Evolutionary conservation across 2,113 vertebrate species (phyloP).

Genomic region (Ameiurus melas): DNA sequence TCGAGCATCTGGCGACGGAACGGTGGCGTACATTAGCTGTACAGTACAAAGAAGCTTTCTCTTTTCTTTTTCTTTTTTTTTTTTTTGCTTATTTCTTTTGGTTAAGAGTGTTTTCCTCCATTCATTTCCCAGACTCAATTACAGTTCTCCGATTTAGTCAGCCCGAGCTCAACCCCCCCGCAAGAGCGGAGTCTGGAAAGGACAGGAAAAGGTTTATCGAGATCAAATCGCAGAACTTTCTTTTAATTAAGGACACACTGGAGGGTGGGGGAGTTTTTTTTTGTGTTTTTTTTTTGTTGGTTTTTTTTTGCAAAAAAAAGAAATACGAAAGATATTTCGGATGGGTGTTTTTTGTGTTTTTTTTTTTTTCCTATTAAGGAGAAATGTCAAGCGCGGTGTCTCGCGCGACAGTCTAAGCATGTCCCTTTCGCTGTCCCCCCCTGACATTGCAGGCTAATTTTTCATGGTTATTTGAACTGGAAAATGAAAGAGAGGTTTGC

Average conservation of each 20-base stretch:
- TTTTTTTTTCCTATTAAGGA: conserved; percentile 79
- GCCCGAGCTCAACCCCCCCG: conserved; percentile 17
- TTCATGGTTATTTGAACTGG: conserved; percentile 99
- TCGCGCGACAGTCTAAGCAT: conserved; percentile 71
- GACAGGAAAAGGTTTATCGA: conserved; percentile 40
- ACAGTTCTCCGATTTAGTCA: conserved; percentile 26
- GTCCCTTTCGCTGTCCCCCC: conserved; percentile 81
- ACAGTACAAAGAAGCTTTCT: conserved; percentile 46
- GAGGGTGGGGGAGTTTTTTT: conserved; percentile 51
- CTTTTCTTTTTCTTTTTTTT: not conserved
- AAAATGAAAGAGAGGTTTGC: conserved; percentile 92
- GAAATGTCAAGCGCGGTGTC: conserved; percentile 79
- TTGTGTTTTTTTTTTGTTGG: too few relatives aligned
- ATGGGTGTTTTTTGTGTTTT: conserved; percentile 38
- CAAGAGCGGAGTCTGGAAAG: conserved; percentile 48
- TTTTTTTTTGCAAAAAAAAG: conserved; percentile 58
- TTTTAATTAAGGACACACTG: conserved; percentile 72
- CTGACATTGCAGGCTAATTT: conserved; percentile 98
- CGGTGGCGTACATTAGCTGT: conserved; percentile 63
- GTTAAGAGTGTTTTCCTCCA: not conserved
- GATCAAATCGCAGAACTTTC: conserved; percentile 59
- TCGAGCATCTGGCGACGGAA: not conserved
- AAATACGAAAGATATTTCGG: conserved; percentile 54
- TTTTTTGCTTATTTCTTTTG: not conserved
- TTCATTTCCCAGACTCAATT: conserved; percentile 41